Conservation (phyloP, 2,113 vertebrate species). For the Chunga burmeisteri region DNA sequence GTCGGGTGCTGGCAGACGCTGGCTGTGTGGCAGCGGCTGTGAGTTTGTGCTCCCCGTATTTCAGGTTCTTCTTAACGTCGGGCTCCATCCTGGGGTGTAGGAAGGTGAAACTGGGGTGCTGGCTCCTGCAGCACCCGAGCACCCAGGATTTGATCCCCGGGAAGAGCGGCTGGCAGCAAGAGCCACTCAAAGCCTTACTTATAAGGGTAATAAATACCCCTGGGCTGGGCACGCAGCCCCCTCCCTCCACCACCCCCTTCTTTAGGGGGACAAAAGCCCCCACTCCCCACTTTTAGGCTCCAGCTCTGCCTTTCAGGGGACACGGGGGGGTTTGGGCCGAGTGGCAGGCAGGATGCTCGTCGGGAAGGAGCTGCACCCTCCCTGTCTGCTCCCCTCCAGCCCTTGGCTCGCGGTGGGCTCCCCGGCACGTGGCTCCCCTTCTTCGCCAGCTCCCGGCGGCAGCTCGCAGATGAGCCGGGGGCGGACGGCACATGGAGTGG, state of each 20-base stretch:
- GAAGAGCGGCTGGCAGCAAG: not conserved
- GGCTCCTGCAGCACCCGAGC: not conserved
- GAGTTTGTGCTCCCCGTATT: rapidly evolving
- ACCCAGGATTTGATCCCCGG: rapidly evolving
- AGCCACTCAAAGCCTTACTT: rapidly evolving
- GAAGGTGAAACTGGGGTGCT: rapidly evolving
- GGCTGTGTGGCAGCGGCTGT: not conserved
- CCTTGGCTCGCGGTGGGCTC: not conserved
- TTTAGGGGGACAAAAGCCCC: not conserved
- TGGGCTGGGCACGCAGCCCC: not conserved
- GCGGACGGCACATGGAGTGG: not conserved
- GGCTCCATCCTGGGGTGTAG: rapidly evolving
- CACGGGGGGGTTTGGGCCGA: rapidly evolving
- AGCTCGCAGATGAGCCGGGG: conserved; percentile 28
- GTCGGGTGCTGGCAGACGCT: not conserved
- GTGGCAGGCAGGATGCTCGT: rapidly evolving
- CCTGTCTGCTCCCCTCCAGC: not conserved
- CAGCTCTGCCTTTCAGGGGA: not conserved
- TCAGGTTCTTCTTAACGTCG: not conserved
- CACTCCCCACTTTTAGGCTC: not conserved
- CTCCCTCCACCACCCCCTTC: not conserved
- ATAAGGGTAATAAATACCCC: rapidly evolving
- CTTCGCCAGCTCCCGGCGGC: not conserved
- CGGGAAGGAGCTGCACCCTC: not conserved
- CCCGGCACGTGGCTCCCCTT: not conserved